These are phyloP conservation scores for Melopsittacus undulatus DNA, from an alignment of 2,797 vertebrate genomes.

Conservation along the genomic window DNA sequence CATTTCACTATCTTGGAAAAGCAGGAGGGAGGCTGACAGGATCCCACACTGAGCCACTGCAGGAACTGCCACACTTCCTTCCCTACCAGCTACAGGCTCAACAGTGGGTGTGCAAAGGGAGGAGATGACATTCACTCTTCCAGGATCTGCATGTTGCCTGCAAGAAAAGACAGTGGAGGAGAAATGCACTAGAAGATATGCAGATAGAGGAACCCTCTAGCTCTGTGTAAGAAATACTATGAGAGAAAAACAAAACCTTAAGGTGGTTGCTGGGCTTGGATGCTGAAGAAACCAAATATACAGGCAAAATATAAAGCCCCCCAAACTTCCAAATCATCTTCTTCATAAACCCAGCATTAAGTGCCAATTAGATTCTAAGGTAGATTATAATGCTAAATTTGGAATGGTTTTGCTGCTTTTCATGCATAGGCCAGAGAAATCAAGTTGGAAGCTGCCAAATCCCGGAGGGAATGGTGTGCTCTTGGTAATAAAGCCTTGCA, in stretches of 20 bases:
- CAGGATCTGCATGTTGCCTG: background rate
- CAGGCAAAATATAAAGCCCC: background rate
- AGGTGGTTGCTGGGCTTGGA: background rate
- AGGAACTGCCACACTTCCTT: conserved; percentile 2
- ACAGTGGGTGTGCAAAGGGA: background rate
- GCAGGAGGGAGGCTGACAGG: conserved; percentile 11
- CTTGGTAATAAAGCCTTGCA: background rate
- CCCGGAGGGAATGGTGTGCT: background rate
- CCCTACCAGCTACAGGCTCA: background rate
- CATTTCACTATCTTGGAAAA: conserved; percentile 38
- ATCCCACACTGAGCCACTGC: conserved; percentile 42
- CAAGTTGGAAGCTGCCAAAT: background rate
- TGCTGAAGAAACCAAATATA: background rate
- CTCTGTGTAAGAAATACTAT: background rate
- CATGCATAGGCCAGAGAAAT: background rate
- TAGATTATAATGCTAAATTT: background rate
- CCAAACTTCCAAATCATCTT: background rate
- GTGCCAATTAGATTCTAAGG: background rate
- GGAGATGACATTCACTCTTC: background rate
- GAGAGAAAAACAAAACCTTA: background rate
- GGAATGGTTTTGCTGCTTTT: background rate
- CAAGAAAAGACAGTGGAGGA: background rate
- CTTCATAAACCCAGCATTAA: background rate
- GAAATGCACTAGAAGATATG: background rate
- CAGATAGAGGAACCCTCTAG: background rate